Base-by-base conservation (phyloP, 2,888 invertebrate species). In the Bellardia bayeri region DNA sequence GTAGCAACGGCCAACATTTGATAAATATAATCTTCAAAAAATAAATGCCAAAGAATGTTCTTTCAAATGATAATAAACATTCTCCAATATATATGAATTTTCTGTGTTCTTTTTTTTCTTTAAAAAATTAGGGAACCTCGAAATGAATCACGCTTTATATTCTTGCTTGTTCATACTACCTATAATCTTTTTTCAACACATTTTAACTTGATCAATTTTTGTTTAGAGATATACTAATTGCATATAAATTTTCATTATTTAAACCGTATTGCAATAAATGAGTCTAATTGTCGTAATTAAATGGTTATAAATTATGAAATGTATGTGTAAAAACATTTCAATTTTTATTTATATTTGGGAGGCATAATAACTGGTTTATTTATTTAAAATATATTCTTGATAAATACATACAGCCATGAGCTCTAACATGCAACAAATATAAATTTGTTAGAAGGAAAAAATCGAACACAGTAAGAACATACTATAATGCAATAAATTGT, bases 221-320 rank as follows among this genome's bases (percentile, higher is more conserved):
- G 45, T 33, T 4, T 13, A 2, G 30, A 63, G 64, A 37, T 76
- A 11, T 51, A 76, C 40, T 42, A 64, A 33, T 64, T 76, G 51
- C 42, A 30, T 54, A 82, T 71, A 63, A 71, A 63, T 66, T 78
- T 76, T n/a, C 40, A 61, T 74, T 68, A 84, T 61, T 37, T 64
- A 14, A 75, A 56, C 4, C 40, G 54, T 74, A 61, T 74, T 58
- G 63, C 16, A 66, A 78, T 82, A 78, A 84, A 79, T 74, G 42
- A 78, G 42, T 78, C 45, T 84, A 87, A 82, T 87, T 81, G 84
- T 51, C 42, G 56, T 69, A 64, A 84, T 84, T 87, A 84, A 84
- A 82, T 84, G 6, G 76, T 74, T 81, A 56, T 82, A 81, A 72
- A 84, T 78, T 84, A 75, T 86, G 23, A 69, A 56, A 66, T 76